phyloP scores from a whole-genome alignment of 2,797 vertebrate genomes.

The Enteromius treurensis region DNA sequence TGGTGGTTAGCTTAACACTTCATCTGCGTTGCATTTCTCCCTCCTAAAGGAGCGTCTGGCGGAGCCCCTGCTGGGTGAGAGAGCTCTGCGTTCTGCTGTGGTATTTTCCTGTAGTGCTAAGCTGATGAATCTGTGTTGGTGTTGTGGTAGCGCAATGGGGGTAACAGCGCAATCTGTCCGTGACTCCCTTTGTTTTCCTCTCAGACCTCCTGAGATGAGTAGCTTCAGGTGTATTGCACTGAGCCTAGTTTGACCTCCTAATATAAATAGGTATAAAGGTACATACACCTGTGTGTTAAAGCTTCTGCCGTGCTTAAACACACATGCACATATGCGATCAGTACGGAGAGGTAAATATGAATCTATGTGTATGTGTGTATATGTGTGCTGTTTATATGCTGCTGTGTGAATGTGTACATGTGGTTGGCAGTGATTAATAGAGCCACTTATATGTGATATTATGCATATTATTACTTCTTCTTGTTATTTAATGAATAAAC shows the following conservation, averaged over 20 bases:
- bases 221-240: constrained; percentile 63
- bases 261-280: constrained; percentile 44
- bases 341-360: constrained; percentile 51
- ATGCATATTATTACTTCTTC: background rate
- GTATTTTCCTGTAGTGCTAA: constrained; percentile 57
- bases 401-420: constrained; percentile 41
- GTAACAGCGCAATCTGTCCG: too few species aligned
- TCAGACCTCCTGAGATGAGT: constrained; percentile 32
- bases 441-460: background rate
- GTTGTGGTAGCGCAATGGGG: constrained; percentile 58
- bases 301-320: constrained; percentile 52
- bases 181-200: constrained; percentile 33
- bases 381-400: constrained; percentile 46
- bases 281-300: constrained; percentile 49
- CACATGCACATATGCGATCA: constrained; percentile 62
- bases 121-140: constrained; percentile 63
- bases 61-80: constrained; percentile 78
- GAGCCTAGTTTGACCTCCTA: constrained; percentile 54
- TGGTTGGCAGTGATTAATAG: constrained; percentile 49
- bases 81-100: constrained; percentile 67
- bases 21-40: constrained; percentile 70
- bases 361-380: constrained; percentile 61
- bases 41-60: constrained; percentile 73
- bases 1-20: constrained; percentile 67
- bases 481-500: background rate